Base-by-base conservation (phyloP, 2,888 invertebrate genomes). In the Ctena decussata region DNA sequence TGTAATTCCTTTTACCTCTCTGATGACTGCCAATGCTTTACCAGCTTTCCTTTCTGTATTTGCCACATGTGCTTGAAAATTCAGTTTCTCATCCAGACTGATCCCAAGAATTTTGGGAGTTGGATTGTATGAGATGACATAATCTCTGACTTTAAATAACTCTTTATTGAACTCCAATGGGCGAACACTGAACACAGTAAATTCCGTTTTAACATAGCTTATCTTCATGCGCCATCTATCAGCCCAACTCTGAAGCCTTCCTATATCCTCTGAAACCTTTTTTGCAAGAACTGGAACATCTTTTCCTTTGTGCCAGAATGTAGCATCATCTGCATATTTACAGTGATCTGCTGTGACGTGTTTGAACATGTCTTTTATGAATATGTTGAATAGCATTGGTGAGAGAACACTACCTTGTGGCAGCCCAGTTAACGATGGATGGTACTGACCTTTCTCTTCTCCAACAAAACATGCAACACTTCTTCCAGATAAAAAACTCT, bases 261-360 rank as follows among this genome's bases (percentile, higher is more conserved):
- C 35, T 0, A 82, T 24, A 44, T 77, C 82, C 2, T 30, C 8
- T 24, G 27, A 15, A 1, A 77, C 1, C 24, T 8, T 41, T 27
- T 12, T 49, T 65, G 35, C 44, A 18, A 44, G 0, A 18, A 65
- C 37, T 6, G n/a, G 0, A 3, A n/a, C 2, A 37, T 80, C 24
- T 0, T 65, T 69, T 32, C 65, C 71, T 35, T 60, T 75, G 11
- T 37, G 70, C 81, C 81, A 85, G 24, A 85, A 57, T 49, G 75
- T 83, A 39, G 70, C 83, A 57, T 83, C 83, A 75, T 83, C 83
- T 49, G 85, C 78, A 70, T 70, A 85, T 37, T 81, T 81, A 5
- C 73, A 65, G 8, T 75, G 69, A 5, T 70, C 21, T n/a, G 12
- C 30, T 30, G 11, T 35, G 1, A 77, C 46, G 0, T 71, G n/a